These are phyloP conservation scores for Doryteuthis pealeii DNA, from an alignment of 1,140 invertebrate genomes.

Conservation along the genomic window DNA sequence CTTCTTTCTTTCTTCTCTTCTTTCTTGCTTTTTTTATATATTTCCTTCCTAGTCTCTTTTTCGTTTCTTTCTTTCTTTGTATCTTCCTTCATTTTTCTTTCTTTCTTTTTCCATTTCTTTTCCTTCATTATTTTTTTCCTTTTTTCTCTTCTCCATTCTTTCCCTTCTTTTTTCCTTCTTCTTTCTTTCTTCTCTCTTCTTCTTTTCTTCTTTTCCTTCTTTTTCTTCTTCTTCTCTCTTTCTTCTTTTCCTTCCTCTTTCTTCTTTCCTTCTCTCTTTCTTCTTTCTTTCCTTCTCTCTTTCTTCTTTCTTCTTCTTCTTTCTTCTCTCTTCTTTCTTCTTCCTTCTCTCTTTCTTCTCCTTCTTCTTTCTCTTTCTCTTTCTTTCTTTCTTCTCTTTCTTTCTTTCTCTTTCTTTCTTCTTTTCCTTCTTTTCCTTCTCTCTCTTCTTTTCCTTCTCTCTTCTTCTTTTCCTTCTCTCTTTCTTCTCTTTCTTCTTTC, in stretches of 20 bases:
- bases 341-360: neutral
- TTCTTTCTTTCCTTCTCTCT: slow-evolving; percentile 2
- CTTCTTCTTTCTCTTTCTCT: neutral
- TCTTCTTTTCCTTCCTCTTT: slow-evolving; percentile 8
- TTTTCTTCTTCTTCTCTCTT: slow-evolving; percentile 20
- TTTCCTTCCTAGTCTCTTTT: neutral
- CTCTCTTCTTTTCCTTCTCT: neutral
- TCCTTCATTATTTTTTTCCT: neutral
- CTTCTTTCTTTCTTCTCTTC: neutral
- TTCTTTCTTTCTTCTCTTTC: neutral
- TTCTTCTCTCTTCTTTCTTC: neutral
- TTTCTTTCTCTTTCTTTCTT: neutral
- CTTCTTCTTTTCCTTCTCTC: neutral
- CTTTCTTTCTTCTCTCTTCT: slow-evolving; percentile 15
- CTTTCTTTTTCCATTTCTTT: neutral
- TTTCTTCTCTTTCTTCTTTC: neutral
- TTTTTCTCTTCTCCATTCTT: neutral
- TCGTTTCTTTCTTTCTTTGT: neutral
- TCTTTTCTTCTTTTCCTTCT: slow-evolving; percentile 22
- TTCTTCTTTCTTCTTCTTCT: slow-evolving; percentile 6
- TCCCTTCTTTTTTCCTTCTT: neutral
- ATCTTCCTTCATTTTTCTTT: neutral
- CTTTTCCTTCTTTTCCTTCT: neutral
- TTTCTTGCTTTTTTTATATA: neutral
- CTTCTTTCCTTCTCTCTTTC: neutral